Percentiles rank a stretch among this genome's conserved stretches.
Evolutionary conservation across 2,888 invertebrate genomes (phyloP).

Genomic region (Alloscopus bannaensis): DNA sequence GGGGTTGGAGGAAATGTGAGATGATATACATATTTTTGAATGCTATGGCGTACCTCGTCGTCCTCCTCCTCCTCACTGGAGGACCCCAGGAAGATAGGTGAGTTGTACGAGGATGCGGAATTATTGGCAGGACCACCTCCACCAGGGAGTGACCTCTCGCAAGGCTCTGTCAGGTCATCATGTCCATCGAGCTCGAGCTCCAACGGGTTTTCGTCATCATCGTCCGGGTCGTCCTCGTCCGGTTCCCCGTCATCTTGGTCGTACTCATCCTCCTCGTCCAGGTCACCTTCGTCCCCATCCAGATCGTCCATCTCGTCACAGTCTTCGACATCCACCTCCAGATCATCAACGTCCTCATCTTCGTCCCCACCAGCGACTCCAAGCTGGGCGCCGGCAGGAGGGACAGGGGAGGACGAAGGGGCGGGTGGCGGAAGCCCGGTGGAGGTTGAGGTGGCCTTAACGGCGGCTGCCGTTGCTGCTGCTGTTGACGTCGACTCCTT

Average conservation of each 20-base stretch:
- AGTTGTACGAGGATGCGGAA: slow-evolving; percentile 67
- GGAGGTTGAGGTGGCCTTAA: slow-evolving; percentile 30
- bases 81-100: slow-evolving; percentile 64
- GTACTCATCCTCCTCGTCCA: slow-evolving; percentile 69
- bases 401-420: slow-evolving; percentile 65
- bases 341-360: slow-evolving; percentile 59
- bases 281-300: slow-evolving; percentile 68
- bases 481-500: slow-evolving; percentile 14
- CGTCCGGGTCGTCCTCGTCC: slow-evolving; percentile 51
- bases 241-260: slow-evolving; percentile 65
- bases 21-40: too few species aligned
- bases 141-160: slow-evolving; percentile 60
- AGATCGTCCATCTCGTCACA: slow-evolving; percentile 63
- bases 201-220: slow-evolving; percentile 60
- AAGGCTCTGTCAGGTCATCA: slow-evolving; percentile 60
- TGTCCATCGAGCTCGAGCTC: slow-evolving; percentile 63
- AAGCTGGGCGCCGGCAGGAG: slow-evolving; percentile 41
- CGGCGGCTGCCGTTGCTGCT: slow-evolving; percentile 39
- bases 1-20: too few species aligned
- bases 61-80: slow-evolving; percentile 69
- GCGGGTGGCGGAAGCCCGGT: slow-evolving; percentile 58
- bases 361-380: slow-evolving; percentile 52
- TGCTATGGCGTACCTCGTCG: slow-evolving; percentile 68
- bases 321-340: slow-evolving; percentile 62
- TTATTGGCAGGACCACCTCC: slow-evolving; percentile 66